Evolutionary conservation across 2,113 vertebrate genomes (phyloP), one percentile per base, ranked within the genome.

Genomic region (Misgurnus anguillicaudatus): DNA sequence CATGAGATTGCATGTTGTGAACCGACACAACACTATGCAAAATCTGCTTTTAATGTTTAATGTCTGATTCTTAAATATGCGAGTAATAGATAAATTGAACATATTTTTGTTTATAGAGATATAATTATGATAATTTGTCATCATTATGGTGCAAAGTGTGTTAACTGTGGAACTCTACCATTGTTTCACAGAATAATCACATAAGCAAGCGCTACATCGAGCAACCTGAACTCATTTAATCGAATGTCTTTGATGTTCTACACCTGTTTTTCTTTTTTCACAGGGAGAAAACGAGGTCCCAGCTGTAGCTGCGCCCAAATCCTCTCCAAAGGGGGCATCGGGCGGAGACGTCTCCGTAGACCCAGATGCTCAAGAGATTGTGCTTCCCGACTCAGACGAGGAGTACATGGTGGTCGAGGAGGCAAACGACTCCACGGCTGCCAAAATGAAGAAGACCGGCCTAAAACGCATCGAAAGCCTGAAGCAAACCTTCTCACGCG

Each of bases 361-460:
- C 1, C 91, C 95, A 0, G 87, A 93, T 86, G 92, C 93, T 78
- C 91, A 88, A 0, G 91, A 94, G 53, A 89, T 92, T 6, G 93
- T 94, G 0, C 91, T 95, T 58, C 91, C 95, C 9, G 95, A 95
- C 63, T 99, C 97, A 0, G 98, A 99, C 41, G 97, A 99, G 87
- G 98, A 99, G 80, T 98, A 96, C 89, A 95, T 94, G 78, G 90
- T 96, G 0, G 95, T 96, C 89, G 96, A 99, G 90, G 93, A 94
- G 82, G 90, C 86, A 0, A 87, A 90, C 42, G 92, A 94, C 10
- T 90, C 94, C 14, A 89, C 90, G 58, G 92, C 93, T 36, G 51
- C 91, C n/a, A 93, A 89, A 38, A 77, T 95, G 78, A 98, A 94
- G 88, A 98, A 96, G 90, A 92, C 94, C 0, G 97, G 98, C 79